Evolutionary conservation across 2,113 vertebrate species (phyloP), one percentile per base, ranked within the genome.

Genomic region (Equus quagga): DNA sequence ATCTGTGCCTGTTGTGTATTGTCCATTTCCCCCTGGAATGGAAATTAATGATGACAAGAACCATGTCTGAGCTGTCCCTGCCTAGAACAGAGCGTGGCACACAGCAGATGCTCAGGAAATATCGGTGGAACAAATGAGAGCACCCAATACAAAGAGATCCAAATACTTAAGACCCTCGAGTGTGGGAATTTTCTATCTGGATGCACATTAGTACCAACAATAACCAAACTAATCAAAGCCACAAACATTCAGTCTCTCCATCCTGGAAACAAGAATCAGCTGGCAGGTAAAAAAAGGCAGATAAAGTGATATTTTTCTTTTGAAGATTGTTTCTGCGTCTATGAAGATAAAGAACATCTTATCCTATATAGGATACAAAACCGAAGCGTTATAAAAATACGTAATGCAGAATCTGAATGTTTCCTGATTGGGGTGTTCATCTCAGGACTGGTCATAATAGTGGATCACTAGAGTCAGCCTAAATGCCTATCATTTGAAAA

Each of bases 81-180:
- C 73, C 33, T 36, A n/a, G 3, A 14, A 24, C 10, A n/a, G 82
- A 54, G 9, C 8, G 64, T 26, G 24, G 24, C 72, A 73, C 24
- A 15, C 1, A 65, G 12, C 0, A 72, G 56, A 49, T 21, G 41
- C 64, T 73, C 33, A 26, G 49, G 33, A 49, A 85, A 60, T 21
- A 15, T 2, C 0, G 0, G 8, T 1, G 1, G 31, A 70, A 64
- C 12, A 18, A 62, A 82, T 19, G 26, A 89, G 65, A 72, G 70
- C 67, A 36, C 19, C 26, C 44, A 14, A 8, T 3, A 54, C 41
- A 69, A 51, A 80, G 49, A 44, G 76, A 41, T 4, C 54, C 64
- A 33, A 46, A 28, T 73, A 13, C 51, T 19, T 15, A 69, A 75
- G 49, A 93, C 13, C 31, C 67, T 12, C 26, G 28, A 54, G 5